Evolutionary conservation across 2,888 invertebrate species (phyloP).

Genomic region (Sinhomidia bicolor): DNA sequence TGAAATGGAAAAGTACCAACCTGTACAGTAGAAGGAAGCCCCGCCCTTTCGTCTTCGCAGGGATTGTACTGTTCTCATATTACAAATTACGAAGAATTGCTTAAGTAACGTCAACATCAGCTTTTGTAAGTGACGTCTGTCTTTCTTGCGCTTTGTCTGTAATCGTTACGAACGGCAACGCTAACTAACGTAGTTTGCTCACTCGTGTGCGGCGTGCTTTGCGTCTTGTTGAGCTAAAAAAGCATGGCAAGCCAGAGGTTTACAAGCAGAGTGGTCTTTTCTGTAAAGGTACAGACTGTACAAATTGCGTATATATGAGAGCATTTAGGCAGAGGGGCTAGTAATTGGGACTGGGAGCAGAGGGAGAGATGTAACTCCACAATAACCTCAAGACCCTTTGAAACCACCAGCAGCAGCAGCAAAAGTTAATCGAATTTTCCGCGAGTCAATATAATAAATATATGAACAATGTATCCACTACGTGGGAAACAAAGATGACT

Average conservation of each 20-base stretch:
- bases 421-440: no score
- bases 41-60: slow-evolving; percentile 12
- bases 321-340: no score
- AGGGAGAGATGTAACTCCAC: no score
- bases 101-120: not conserved
- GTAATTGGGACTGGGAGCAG: no score
- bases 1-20: slow-evolving; percentile 27
- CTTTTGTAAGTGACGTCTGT: slow-evolving; percentile 1
- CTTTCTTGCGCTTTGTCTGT: not conserved
- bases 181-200: not conserved
- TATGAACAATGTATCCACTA: no score
- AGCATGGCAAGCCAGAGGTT: not conserved
- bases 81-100: not conserved
- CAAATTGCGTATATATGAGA: no score
- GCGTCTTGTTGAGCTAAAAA: not conserved
- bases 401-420: no score
- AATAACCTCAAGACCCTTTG: no score
- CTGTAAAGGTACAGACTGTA: no score
- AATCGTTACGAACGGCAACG: not conserved
- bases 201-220: not conserved
- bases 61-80: not conserved
- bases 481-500: no score
- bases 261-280: no score
- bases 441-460: no score
- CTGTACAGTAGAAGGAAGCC: slow-evolving; percentile 6